Evolutionary conservation across 2,888 invertebrate genomes (phyloP).

Genomic region (Hoplodrina ambigua): DNA sequence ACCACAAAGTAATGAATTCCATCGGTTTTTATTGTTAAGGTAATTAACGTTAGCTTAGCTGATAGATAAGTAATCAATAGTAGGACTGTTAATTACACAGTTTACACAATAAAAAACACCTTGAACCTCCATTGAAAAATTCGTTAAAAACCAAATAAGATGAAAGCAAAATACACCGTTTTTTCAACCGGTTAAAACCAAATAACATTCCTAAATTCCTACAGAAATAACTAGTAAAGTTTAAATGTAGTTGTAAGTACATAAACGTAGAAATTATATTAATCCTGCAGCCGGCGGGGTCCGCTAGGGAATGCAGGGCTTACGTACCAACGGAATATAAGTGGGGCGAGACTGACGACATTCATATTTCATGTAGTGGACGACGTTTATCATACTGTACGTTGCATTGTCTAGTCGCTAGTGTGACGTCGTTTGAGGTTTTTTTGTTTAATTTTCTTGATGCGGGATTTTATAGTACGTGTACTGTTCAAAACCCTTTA

Average conservation of each 20-base stretch:
- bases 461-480: neutral
- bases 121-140: too few species aligned
- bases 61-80: too few species aligned
- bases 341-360: conserved; percentile 33
- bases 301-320: conserved; percentile 49
- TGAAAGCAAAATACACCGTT: neutral
- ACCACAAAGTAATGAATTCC: too few species aligned
- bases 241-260: conserved; percentile 32
- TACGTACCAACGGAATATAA: conserved; percentile 26
- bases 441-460: conserved; percentile 19
- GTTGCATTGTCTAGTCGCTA: conserved; percentile 17
- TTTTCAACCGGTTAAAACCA: conserved; percentile 14
- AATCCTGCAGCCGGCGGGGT: conserved; percentile 18
- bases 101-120: too few species aligned
- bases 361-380: conserved; percentile 30
- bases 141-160: too few species aligned
- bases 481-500: too few species aligned
- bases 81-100: too few species aligned
- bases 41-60: too few species aligned
- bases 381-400: conserved; percentile 33
- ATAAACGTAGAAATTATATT: conserved; percentile 46
- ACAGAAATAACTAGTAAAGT: conserved; percentile 33
- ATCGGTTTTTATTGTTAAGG: too few species aligned
- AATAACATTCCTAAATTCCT: neutral
- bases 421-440: neutral